phyloP scores from a whole-genome alignment of 2,113 vertebrate species.

The Laticauda colubrina region DNA sequence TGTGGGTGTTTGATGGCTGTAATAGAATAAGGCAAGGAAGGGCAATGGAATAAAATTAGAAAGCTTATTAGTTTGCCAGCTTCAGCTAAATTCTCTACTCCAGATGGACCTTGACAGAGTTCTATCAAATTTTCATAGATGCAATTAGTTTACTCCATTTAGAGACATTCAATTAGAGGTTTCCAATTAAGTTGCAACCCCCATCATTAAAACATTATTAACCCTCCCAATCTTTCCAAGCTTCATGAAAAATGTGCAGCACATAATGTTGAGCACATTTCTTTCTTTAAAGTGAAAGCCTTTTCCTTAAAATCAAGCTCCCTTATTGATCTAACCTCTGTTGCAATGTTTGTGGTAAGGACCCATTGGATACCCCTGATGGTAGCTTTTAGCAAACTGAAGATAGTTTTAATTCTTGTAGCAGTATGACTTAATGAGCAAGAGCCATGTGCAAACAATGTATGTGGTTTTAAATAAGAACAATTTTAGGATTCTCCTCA shows the following conservation, averaged over 20 bases:
- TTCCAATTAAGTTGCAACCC: constrained; percentile 50
- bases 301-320: constrained; percentile 18
- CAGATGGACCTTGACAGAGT: constrained; percentile 56
- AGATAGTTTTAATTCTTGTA: background rate
- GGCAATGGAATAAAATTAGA: constrained; percentile 55
- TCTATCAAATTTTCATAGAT: constrained; percentile 58
- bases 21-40: background rate
- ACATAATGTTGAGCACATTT: constrained; percentile 15
- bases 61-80: constrained; percentile 41
- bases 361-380: background rate
- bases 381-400: background rate
- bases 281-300: constrained; percentile 32
- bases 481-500: background rate
- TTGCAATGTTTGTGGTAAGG: background rate
- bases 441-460: background rate
- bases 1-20: constrained; percentile 32
- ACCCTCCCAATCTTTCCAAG: constrained; percentile 40
- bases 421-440: background rate
- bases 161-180: constrained; percentile 51
- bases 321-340: background rate
- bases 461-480: background rate
- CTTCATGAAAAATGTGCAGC: constrained; percentile 31
- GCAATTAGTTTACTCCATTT: constrained; percentile 56
- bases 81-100: constrained; percentile 44
- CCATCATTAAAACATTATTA: constrained; percentile 49